A percentile compares a stretch with the other conserved stretches of the same genome.
Conservation (phyloP, 2,113 vertebrate species). For the Abramis brama region DNA sequence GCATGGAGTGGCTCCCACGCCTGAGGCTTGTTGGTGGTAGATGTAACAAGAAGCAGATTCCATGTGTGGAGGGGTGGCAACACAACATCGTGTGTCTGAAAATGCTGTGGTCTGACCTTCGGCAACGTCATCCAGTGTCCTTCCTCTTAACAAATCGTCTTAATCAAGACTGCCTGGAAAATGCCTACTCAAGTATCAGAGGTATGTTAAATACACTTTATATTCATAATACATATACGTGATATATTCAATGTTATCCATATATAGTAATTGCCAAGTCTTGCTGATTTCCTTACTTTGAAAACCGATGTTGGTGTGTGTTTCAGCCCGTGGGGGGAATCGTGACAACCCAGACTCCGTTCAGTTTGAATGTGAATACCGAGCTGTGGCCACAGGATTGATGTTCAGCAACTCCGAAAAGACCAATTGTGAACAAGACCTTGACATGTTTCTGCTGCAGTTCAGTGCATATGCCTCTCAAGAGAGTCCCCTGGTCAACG, state of each 20-base stretch:
- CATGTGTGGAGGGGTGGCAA: not conserved
- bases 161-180: no score
- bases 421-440: not conserved
- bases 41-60: not conserved
- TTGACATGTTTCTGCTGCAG: not conserved
- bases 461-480: conserved; percentile 1
- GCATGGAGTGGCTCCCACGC: not conserved
- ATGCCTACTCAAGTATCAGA: no score
- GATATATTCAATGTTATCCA: no score
- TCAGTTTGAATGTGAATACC: not conserved
- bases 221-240: no score
- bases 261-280: no score
- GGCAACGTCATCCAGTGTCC: no score
- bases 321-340: not conserved
- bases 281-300: no score
- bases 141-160: no score
- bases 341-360: not conserved
- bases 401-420: not conserved
- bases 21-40: not conserved
- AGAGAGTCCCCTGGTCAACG: not conserved
- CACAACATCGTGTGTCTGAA: not conserved
- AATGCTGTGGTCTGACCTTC: not conserved
- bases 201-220: no score
- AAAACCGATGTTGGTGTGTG: not conserved
- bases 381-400: no score